phyloP scores from a whole-genome alignment of 1,140 invertebrate genomes.

The Lordiphosa mommai region DNA sequence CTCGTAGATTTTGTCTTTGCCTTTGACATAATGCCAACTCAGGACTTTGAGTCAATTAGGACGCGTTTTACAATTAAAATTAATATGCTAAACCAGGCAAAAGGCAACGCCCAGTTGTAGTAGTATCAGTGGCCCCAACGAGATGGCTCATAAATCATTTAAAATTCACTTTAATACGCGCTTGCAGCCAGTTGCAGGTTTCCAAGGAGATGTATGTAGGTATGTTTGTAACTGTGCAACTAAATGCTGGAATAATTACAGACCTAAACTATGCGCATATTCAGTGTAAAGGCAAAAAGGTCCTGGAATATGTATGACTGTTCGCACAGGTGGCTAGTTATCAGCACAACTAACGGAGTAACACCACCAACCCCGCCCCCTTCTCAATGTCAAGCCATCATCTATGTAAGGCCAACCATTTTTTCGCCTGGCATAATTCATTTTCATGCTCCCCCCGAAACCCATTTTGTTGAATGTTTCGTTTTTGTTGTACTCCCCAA shows the following conservation, averaged over 20 bases:
- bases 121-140: conserved; percentile 32
- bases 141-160: conserved; percentile 71
- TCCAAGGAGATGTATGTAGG: background rate
- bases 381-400: conserved; percentile 40
- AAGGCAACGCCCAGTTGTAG: conserved; percentile 32
- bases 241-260: conserved; percentile 75
- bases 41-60: conserved; percentile 20
- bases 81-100: conserved; percentile 26
- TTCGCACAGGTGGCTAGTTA: conserved; percentile 26
- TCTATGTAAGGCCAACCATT: conserved; percentile 20
- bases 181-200: conserved; percentile 28
- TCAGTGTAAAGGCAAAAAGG: conserved; percentile 35
- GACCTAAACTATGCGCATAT: conserved; percentile 71
- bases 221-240: conserved; percentile 53
- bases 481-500: conserved; percentile 40
- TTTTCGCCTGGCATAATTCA: conserved; percentile 44
- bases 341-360: background rate
- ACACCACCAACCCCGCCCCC: background rate
- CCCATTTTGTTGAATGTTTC: conserved; percentile 61
- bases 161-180: conserved; percentile 71
- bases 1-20: background rate
- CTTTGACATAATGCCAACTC: conserved; percentile 5
- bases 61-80: conserved; percentile 48
- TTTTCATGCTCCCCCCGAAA: conserved; percentile 45
- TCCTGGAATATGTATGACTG: conserved; percentile 10